These are phyloP conservation scores for Ispidina picta DNA, from an alignment of 2,797 vertebrate species.

Conservation along the genomic window DNA sequence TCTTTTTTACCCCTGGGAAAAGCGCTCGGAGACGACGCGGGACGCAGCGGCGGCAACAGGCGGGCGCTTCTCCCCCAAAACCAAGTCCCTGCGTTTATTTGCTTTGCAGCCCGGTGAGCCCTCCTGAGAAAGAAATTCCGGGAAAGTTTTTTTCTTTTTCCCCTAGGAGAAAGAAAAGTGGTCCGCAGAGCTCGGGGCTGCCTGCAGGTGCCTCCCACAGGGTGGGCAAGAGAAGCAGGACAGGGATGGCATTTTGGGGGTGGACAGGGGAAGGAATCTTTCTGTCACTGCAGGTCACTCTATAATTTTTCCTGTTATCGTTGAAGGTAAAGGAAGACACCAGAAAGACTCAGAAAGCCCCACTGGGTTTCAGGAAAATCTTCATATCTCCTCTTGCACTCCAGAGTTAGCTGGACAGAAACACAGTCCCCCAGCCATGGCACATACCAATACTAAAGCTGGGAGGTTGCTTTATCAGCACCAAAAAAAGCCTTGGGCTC, in stretches of 20 bases:
- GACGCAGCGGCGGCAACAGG: not conserved
- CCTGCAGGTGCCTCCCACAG: rapidly evolving
- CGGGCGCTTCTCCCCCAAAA: not conserved
- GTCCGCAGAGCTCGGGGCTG: rapidly evolving
- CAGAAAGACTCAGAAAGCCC: not conserved
- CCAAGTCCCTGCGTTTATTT: not conserved
- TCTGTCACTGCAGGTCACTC: not conserved
- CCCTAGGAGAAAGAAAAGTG: not conserved
- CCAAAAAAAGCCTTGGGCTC: not conserved
- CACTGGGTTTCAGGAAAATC: not conserved
- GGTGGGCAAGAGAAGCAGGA: rapidly evolving
- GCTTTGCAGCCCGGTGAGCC: not conserved
- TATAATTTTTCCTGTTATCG: not conserved
- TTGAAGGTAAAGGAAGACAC: not conserved
- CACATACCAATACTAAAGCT: rapidly evolving
- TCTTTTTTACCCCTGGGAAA: not conserved
- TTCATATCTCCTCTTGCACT: not conserved
- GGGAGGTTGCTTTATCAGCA: not conserved
- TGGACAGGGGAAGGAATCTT: rapidly evolving
- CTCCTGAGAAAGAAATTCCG: not conserved
- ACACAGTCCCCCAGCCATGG: rapidly evolving
- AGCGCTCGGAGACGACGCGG: not conserved
- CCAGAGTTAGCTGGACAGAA: not conserved
- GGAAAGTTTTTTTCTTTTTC: not conserved
- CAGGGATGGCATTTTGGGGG: not conserved